A percentile compares a stretch with the other conserved stretches of the same genome.
phyloP scores from a whole-genome alignment of 92 coral and sea anemone species.

The Phenganax subtilis region DNA sequence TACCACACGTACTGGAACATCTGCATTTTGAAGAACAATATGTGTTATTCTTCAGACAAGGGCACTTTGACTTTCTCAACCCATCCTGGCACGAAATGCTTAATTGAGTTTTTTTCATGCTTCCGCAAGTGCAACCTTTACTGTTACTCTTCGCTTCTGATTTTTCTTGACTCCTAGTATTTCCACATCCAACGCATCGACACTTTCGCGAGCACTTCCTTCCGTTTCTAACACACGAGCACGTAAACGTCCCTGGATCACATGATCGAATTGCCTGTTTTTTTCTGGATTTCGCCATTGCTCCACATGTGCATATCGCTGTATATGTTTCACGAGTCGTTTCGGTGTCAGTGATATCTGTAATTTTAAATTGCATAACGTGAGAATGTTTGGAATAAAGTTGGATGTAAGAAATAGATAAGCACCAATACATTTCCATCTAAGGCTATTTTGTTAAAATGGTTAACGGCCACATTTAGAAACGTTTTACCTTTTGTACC shows the following conservation, averaged over 20 bases:
- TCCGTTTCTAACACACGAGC: conserved; percentile 36
- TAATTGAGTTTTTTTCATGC: not conserved
- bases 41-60: conserved; percentile 19
- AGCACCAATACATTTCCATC: too few relatives aligned
- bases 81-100: conserved; percentile 25
- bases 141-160: not conserved
- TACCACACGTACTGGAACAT: conserved; percentile 20
- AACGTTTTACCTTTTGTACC: conserved; percentile 35
- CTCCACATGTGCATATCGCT: conserved; percentile 5
- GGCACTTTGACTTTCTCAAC: conserved; percentile 19
- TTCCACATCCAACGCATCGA: conserved; percentile 28
- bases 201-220: conserved; percentile 29
- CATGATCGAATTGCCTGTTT: conserved; percentile 11
- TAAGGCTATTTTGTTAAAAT: too few relatives aligned
- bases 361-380: too few relatives aligned
- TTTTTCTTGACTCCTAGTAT: not conserved
- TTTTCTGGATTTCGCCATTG: conserved; percentile 28
- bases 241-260: not conserved
- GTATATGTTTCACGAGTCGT: too few relatives aligned
- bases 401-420: too few relatives aligned
- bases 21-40: conserved; percentile 24
- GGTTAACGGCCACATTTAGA: too few relatives aligned
- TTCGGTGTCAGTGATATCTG: too few relatives aligned
- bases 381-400: too few relatives aligned
- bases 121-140: conserved; percentile 30